A percentile compares a stretch with the other conserved stretches of the same genome.
phyloP scores from a whole-genome alignment of 2,888 invertebrate species.

The Girardia tigrina region DNA sequence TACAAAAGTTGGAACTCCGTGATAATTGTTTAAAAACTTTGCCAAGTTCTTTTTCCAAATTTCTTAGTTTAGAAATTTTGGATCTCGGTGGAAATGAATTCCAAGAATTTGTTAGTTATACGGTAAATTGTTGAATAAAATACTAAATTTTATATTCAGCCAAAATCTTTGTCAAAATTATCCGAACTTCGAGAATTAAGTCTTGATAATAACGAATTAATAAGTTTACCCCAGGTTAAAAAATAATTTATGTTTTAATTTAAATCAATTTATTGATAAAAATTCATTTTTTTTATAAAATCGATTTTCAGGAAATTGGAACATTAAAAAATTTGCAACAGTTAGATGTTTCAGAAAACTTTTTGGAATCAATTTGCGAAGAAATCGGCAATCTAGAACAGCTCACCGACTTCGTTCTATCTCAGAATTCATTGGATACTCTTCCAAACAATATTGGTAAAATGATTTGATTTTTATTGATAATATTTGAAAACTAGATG shows the following conservation, averaged over 20 bases:
- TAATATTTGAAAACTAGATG: no score
- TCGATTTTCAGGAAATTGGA: constrained; percentile 62
- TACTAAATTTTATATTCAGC: not conserved
- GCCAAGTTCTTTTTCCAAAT: constrained; percentile 74
- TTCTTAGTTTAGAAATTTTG: constrained; percentile 73
- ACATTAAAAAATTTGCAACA: constrained; percentile 73
- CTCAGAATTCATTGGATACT: constrained; percentile 81
- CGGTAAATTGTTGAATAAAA: no score
- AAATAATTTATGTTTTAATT: no score
- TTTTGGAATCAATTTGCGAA: constrained; percentile 77
- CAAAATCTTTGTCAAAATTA: not conserved
- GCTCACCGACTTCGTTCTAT: constrained; percentile 83
- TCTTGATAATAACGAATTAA: constrained; percentile 90
- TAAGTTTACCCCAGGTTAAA: constrained; percentile 65
- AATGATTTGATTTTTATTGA: no score
- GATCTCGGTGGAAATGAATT: constrained; percentile 97
- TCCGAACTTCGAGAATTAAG: constrained; percentile 61
- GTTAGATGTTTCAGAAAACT: constrained; percentile 89
- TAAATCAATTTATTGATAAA: no score
- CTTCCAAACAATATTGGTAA: constrained; percentile 78
- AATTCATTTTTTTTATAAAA: constrained; percentile 32
- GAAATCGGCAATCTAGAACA: constrained; percentile 77
- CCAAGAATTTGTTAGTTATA: constrained; percentile 70
- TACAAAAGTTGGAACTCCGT: constrained; percentile 64
- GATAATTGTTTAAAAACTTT: constrained; percentile 86